Conservation (phyloP, 2,113 vertebrate species). For the Chionomys nivalis region DNA sequence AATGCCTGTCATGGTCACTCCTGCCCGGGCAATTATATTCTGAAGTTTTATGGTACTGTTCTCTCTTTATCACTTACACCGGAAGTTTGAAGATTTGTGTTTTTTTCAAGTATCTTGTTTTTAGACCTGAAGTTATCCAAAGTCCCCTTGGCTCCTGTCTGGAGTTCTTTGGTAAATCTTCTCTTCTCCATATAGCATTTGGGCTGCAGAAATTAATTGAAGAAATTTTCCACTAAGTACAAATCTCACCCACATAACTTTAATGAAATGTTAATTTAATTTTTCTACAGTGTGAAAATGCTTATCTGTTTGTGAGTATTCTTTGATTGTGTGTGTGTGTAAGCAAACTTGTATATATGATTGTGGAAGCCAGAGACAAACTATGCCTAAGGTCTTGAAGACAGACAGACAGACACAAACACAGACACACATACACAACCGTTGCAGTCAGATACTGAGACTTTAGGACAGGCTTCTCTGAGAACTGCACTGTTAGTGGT, state of each 20-base stretch:
- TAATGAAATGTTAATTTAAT: background rate
- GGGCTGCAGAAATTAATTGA: background rate
- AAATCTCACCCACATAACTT: background rate
- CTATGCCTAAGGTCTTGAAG: background rate
- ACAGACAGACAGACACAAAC: background rate
- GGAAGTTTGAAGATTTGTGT: background rate
- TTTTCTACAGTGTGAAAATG: background rate
- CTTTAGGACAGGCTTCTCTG: no score
- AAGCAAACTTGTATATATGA: background rate
- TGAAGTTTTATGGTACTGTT: background rate
- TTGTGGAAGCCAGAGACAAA: background rate
- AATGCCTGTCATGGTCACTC: background rate
- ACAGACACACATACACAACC: background rate
- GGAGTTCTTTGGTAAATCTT: background rate
- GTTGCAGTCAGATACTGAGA: no score
- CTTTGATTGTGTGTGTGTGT: background rate
- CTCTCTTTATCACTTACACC: accelerated
- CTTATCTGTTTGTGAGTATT: background rate
- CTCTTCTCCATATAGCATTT: background rate
- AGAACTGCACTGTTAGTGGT: no score
- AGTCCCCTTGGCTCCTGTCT: background rate
- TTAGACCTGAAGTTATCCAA: background rate
- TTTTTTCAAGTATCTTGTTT: background rate
- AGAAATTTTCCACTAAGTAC: background rate
- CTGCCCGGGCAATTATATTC: background rate